Conservation (phyloP, 2,888 invertebrate genomes). For the Pheosia gnoma region DNA sequence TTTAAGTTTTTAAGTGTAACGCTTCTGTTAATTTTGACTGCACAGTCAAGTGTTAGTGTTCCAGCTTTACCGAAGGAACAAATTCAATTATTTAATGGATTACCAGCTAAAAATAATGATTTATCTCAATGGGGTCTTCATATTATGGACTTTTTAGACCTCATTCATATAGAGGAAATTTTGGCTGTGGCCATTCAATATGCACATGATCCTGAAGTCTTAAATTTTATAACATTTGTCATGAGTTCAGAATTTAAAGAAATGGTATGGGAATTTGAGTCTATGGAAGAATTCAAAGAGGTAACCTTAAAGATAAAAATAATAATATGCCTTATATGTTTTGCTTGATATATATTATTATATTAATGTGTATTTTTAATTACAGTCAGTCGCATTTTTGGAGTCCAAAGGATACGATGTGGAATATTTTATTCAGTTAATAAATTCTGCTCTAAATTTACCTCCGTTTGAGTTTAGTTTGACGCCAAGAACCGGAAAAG, state of each 20-base stretch:
- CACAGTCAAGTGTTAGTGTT: neutral
- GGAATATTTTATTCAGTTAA: slow-evolving; percentile 34
- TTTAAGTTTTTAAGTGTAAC: slow-evolving; percentile 26
- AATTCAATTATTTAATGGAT: neutral
- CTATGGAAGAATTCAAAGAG: slow-evolving; percentile 53
- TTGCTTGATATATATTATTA: neutral
- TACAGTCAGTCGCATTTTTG: slow-evolving; percentile 24
- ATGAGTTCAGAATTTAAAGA: slow-evolving; percentile 44
- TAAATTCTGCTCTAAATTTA: slow-evolving; percentile 42
- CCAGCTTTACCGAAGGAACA: neutral
- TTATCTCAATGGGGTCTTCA: slow-evolving; percentile 40
- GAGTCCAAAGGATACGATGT: slow-evolving; percentile 50
- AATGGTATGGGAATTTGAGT: slow-evolving; percentile 45
- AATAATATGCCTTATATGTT: slow-evolving; percentile 8
- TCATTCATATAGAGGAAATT: slow-evolving; percentile 46
- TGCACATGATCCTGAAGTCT: slow-evolving; percentile 48
- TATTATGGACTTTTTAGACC: slow-evolving; percentile 43
- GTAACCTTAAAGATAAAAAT: slow-evolving; percentile 28
- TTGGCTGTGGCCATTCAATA: slow-evolving; percentile 40
- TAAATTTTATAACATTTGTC: slow-evolving; percentile 44
- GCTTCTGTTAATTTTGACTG: slow-evolving; percentile 13
- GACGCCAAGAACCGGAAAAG: slow-evolving; percentile 22
- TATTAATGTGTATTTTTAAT: neutral
- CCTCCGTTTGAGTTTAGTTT: slow-evolving; percentile 38
- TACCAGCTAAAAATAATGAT: slow-evolving; percentile 9